Percentiles rank a stretch among this genome's conserved stretches.
These are phyloP conservation scores for Hestina assimilis DNA, from an alignment of 1,140 invertebrate species.

Conservation along the genomic window DNA sequence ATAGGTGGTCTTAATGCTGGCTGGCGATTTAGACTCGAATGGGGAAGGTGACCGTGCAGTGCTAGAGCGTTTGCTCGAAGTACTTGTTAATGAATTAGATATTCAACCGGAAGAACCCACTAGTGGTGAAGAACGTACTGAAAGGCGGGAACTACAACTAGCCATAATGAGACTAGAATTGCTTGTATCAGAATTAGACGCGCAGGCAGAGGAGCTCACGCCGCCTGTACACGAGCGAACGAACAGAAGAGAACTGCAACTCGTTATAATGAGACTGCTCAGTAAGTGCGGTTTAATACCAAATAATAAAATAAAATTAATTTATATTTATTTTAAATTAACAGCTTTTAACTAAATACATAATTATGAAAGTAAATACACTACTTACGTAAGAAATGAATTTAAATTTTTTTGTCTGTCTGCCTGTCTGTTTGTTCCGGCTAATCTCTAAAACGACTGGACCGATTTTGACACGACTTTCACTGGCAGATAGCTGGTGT, in stretches of 20 bases:
- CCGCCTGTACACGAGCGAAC: constrained; percentile 54
- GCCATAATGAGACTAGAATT: constrained; percentile 90
- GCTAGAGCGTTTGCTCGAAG: constrained; percentile 86
- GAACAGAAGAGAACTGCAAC: constrained; percentile 54
- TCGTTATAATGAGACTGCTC: constrained; percentile 65
- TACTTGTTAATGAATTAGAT: constrained; percentile 88
- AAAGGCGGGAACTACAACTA: constrained; percentile 82
- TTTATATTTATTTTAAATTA: no score
- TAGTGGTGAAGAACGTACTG: constrained; percentile 39
- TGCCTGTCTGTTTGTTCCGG: no score
- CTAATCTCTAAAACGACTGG: no score
- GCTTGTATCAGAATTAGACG: constrained; percentile 88
- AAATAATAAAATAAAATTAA: no score
- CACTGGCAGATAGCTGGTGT: no score
- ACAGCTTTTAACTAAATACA: no score
- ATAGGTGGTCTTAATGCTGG: constrained; percentile 92
- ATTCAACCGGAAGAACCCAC: constrained; percentile 77
- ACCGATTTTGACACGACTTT: no score
- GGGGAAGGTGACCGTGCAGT: constrained; percentile 88
- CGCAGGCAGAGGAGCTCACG: constrained; percentile 64
- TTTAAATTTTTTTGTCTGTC: no score
- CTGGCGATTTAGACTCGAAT: constrained; percentile 91
- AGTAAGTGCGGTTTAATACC: no score
- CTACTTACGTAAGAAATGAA: no score
- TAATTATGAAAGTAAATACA: no score